A percentile compares a stretch with the other conserved stretches of the same genome.
phyloP scores from a whole-genome alignment of 2,113 vertebrate genomes.

The Probosciger aterrimus region DNA sequence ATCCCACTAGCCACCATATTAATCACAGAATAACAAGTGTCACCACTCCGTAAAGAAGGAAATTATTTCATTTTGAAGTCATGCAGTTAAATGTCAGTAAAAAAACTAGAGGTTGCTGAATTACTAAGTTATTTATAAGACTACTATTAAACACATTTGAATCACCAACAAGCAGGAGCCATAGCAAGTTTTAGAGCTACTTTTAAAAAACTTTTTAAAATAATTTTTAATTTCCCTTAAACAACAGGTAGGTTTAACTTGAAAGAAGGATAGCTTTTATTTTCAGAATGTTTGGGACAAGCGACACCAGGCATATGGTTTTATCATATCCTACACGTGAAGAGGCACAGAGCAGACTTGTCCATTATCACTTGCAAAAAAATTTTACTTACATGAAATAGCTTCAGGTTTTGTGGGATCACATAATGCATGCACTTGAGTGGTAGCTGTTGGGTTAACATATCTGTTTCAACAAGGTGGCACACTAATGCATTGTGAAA shows the following conservation, averaged over 20 bases:
- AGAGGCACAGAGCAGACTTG: background rate
- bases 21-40: background rate
- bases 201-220: background rate
- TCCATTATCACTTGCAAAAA: background rate
- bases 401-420: background rate
- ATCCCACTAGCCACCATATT: background rate
- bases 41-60: background rate
- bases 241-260: background rate
- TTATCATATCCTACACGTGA: background rate
- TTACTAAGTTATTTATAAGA: background rate
- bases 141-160: background rate
- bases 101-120: background rate
- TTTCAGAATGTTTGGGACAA: background rate
- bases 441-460: background rate
- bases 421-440: background rate
- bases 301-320: background rate
- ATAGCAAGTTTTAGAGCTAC: background rate
- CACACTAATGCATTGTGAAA: background rate
- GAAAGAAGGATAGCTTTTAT: background rate
- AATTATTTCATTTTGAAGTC: background rate
- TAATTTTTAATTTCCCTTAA: background rate
- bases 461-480: background rate
- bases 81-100: background rate
- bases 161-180: background rate
- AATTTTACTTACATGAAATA: background rate